Conservation (phyloP, 2,888 invertebrate species). For the Diarsia dahlii region DNA sequence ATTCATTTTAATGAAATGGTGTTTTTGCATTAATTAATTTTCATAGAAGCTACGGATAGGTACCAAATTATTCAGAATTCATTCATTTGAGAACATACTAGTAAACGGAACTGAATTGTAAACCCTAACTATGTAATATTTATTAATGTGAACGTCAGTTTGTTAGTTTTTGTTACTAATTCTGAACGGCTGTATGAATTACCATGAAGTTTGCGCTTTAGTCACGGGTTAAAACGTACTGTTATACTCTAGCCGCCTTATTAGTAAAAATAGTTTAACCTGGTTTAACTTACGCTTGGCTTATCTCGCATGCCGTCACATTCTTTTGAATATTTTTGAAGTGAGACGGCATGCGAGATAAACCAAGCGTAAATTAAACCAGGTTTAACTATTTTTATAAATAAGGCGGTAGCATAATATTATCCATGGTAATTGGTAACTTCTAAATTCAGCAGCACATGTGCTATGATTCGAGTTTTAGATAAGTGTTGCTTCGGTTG, state of each 20-base stretch:
- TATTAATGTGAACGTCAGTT: neutral
- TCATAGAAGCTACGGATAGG: neutral
- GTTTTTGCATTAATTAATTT: neutral
- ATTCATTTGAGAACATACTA: neutral
- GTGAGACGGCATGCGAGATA: too few relatives aligned
- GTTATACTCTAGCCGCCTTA: too few relatives aligned
- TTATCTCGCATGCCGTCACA: too few relatives aligned
- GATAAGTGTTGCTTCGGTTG: too few relatives aligned
- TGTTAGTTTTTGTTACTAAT: neutral
- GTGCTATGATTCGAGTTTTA: too few relatives aligned
- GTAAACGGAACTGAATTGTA: neutral
- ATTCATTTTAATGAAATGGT: constrained; percentile 19
- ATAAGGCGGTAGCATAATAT: too few relatives aligned
- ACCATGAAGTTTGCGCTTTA: neutral
- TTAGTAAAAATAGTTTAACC: too few relatives aligned
- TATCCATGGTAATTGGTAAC: neutral
- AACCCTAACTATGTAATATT: neutral
- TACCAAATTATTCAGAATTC: constrained; percentile 13
- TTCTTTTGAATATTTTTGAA: too few relatives aligned
- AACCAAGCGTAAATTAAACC: too few relatives aligned
- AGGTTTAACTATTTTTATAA: too few relatives aligned
- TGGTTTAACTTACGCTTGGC: too few relatives aligned
- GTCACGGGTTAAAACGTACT: neutral
- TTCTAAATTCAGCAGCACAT: neutral
- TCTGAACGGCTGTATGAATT: neutral